phyloP scores from a whole-genome alignment of 2,888 invertebrate species.

The Ariolimax columbianus region DNA sequence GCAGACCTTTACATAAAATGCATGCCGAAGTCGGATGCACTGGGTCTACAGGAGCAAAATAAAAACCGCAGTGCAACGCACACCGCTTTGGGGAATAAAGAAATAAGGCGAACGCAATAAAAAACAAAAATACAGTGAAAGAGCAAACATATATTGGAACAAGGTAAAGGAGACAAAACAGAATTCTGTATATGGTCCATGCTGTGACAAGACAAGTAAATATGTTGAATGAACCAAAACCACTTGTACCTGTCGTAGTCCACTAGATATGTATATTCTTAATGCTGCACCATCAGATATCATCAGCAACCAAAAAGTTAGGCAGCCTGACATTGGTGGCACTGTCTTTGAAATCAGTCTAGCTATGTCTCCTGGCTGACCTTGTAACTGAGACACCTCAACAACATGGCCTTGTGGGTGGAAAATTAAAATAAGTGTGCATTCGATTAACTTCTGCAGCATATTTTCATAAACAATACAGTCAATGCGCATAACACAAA shows the following conservation, averaged over 20 bases:
- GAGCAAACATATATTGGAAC: no score
- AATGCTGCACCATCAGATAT: conserved; percentile 11
- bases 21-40: no score
- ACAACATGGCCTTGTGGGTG: background rate
- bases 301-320: conserved; percentile 15
- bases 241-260: background rate
- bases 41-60: no score
- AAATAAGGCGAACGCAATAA: no score
- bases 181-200: background rate
- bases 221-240: background rate
- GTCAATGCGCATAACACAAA: no score
- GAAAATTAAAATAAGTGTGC: background rate
- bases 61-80: no score
- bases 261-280: conserved; percentile 5
- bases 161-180: no score
- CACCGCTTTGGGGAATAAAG: no score
- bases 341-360: background rate
- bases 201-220: background rate
- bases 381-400: background rate
- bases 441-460: no score
- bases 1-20: no score
- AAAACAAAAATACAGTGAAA: no score
- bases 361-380: conserved; percentile 16
- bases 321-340: conserved; percentile 28
- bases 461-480: no score